A percentile compares a stretch with the other conserved stretches of the same genome.
phyloP scores from a whole-genome alignment of 2,888 invertebrate species.

The Gortyna flavago region DNA sequence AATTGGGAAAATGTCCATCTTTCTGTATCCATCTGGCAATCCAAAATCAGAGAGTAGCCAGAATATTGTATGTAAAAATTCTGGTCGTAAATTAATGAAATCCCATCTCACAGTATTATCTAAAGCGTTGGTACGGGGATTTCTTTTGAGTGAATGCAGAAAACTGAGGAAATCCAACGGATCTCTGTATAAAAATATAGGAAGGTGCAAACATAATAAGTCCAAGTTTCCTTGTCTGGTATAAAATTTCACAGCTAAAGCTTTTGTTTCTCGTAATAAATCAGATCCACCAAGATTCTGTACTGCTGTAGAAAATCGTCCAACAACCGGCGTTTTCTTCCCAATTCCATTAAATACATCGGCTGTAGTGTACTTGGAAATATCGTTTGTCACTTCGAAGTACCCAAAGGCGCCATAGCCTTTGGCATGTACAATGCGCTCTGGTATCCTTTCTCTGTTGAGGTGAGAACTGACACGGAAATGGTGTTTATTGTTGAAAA shows the following conservation, averaged over 20 bases:
- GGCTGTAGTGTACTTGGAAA: conserved; percentile 90
- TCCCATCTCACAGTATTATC: conserved; percentile 97
- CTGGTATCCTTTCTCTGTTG: conserved; percentile 95
- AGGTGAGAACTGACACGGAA: conserved; percentile 93
- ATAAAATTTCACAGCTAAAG: conserved; percentile 97
- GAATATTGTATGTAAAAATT: conserved; percentile 93
- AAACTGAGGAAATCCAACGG: conserved; percentile 95
- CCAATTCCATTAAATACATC: conserved; percentile 90
- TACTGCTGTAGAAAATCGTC: conserved; percentile 90
- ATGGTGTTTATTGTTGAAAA: conserved; percentile 66
- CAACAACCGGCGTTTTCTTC: conserved; percentile 89
- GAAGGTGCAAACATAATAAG: conserved; percentile 95
- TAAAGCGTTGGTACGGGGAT: conserved; percentile 95
- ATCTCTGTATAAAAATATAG: conserved; percentile 96
- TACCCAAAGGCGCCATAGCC: conserved; percentile 95
- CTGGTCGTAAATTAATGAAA: conserved; percentile 94
- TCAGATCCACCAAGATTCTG: conserved; percentile 92
- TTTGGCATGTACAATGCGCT: conserved; percentile 97
- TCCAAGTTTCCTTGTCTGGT: conserved; percentile 97
- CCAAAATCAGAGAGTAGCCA: conserved; percentile 96
- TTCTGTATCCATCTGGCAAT: conserved; percentile 96
- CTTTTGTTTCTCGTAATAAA: conserved; percentile 89
- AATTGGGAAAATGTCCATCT: conserved; percentile 97
- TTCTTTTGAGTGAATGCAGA: conserved; percentile 96
- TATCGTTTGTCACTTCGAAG: conserved; percentile 95